These are phyloP conservation scores for Drosophila conformis DNA, from an alignment of 2,888 invertebrate species.

Conservation along the genomic window DNA sequence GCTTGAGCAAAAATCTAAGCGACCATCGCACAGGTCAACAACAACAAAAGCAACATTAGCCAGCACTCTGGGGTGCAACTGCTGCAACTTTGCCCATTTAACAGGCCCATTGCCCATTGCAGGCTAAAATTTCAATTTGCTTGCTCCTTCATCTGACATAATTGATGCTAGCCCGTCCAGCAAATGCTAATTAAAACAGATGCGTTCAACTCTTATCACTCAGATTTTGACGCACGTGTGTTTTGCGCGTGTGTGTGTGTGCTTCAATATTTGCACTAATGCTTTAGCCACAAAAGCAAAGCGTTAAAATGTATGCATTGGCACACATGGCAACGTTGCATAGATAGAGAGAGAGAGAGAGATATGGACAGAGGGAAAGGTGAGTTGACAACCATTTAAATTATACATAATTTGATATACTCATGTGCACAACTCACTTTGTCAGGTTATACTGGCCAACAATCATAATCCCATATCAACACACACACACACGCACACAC, in stretches of 20 bases:
- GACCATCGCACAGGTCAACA: conserved; percentile 32
- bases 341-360: neutral
- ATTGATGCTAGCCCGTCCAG: conserved; percentile 20
- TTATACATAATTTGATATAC: conserved; percentile 14
- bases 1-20: conserved; percentile 27
- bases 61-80: conserved; percentile 37
- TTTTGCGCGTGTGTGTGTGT: neutral
- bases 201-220: conserved; percentile 51
- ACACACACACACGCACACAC: neutral
- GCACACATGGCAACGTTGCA: conserved; percentile 38
- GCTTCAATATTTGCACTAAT: conserved; percentile 72
- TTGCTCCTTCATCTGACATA: conserved; percentile 2
- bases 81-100: conserved; percentile 39
- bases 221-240: conserved; percentile 8
- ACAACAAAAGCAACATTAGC: conserved; percentile 1
- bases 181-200: conserved; percentile 59
- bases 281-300: conserved; percentile 69
- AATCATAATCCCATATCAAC: neutral
- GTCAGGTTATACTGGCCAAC: conserved; percentile 15
- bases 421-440: conserved; percentile 9
- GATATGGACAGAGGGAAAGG: too few species aligned
- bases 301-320: conserved; percentile 74
- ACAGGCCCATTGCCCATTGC: conserved; percentile 12
- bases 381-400: conserved; percentile 17
- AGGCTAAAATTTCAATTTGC: conserved; percentile 13